Conservation (phyloP, 2,113 vertebrate species). For the Gopherus flavomarginatus region DNA sequence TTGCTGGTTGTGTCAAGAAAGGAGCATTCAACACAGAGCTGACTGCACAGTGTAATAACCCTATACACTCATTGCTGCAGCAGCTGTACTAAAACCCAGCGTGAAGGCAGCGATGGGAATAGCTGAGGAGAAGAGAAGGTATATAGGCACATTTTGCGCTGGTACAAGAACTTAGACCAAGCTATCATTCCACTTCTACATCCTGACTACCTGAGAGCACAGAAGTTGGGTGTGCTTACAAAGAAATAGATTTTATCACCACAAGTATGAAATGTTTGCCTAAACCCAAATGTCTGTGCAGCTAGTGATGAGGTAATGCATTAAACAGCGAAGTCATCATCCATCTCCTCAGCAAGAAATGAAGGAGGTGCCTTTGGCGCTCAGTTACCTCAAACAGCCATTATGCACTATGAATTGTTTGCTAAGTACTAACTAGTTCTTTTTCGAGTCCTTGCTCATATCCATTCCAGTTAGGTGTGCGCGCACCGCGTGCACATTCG, state of each 20-base stretch:
- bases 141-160: not conserved
- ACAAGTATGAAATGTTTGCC: not conserved
- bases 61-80: not conserved
- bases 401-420: not conserved
- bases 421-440: not conserved
- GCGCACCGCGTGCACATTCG: no score
- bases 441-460: no score
- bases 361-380: not conserved
- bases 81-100: not conserved
- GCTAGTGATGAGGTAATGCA: not conserved
- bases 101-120: not conserved
- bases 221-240: not conserved
- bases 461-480: no score
- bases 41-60: not conserved
- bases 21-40: not conserved
- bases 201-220: not conserved
- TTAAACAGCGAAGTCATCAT: not conserved
- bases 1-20: constrained; percentile 6
- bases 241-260: not conserved
- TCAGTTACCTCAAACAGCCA: not conserved
- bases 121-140: not conserved
- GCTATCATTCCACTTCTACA: not conserved
- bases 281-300: not conserved
- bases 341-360: constrained; percentile 1
- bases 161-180: not conserved